Percentiles rank a stretch among this genome's conserved stretches.
Conservation (phyloP, 2,797 vertebrate genomes). For the Manis crassicaudata region DNA sequence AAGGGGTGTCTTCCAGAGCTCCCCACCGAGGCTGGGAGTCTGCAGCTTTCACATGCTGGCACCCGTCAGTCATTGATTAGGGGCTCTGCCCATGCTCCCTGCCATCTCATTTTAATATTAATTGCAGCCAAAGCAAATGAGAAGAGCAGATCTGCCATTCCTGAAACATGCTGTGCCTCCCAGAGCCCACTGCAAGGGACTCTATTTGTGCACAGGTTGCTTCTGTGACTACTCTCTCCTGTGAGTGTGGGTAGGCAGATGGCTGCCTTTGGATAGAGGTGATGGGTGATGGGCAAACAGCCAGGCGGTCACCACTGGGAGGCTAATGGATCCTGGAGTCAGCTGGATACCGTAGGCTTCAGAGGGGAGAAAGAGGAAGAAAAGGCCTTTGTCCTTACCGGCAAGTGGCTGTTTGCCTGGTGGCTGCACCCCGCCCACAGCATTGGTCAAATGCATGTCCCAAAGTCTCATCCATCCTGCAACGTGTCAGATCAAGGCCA, state of each 20-base stretch:
- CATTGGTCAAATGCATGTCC: background rate
- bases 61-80: too few species aligned
- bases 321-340: background rate
- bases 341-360: background rate
- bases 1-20: too few species aligned
- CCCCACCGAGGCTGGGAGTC: too few species aligned
- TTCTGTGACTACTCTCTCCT: constrained; percentile 67
- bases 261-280: background rate
- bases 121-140: constrained; percentile 77
- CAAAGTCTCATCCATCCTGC: background rate
- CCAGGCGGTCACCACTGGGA: background rate
- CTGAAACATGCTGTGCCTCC: constrained; percentile 28
- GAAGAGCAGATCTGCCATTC: constrained; percentile 67
- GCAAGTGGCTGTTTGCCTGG: background rate
- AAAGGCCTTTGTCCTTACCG: background rate
- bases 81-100: constrained; percentile 60
- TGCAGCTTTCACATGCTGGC: too few species aligned
- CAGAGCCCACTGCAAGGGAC: constrained; percentile 37
- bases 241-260: background rate
- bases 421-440: background rate
- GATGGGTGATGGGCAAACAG: background rate
- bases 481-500: background rate
- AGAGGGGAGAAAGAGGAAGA: background rate
- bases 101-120: constrained; percentile 72
- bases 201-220: constrained; percentile 49